Percentiles rank a stretch among this genome's conserved stretches.
Evolutionary conservation across 2,888 invertebrate species (phyloP).

Genomic region (Autographa gamma): DNA sequence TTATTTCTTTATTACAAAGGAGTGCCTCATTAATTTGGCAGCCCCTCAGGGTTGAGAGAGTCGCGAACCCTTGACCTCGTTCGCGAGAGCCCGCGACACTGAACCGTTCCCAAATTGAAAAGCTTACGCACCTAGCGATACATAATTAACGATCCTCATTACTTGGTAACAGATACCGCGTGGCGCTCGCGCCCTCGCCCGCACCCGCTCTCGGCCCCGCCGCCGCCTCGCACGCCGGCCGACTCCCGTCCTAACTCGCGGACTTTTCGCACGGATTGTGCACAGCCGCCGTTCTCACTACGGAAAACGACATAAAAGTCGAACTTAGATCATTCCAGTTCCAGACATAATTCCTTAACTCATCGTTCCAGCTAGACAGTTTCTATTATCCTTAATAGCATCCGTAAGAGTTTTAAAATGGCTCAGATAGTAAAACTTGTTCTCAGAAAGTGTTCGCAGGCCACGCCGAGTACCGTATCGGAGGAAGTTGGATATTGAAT

Average conservation of each 20-base stretch:
- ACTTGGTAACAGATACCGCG: conserved; percentile 80
- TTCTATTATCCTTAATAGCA: conserved; percentile 88
- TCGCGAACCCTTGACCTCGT: conserved; percentile 88
- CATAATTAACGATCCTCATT: conserved; percentile 88
- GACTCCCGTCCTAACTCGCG: conserved; percentile 43
- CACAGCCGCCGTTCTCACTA: conserved; percentile 59
- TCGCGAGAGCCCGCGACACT: conserved; percentile 83
- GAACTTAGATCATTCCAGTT: conserved; percentile 83
- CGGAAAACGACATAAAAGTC: conserved; percentile 78
- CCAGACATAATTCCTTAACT: conserved; percentile 83
- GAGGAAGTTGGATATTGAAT: conserved; percentile 82
- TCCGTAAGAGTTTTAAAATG: conserved; percentile 87
- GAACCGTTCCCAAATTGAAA: conserved; percentile 78
- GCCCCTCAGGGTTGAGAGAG: conserved; percentile 87
- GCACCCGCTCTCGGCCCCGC: conserved; percentile 40
- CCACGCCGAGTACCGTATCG: conserved; percentile 76
- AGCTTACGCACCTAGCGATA: conserved; percentile 86
- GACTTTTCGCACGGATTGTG: conserved; percentile 62
- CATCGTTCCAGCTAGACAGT: conserved; percentile 82
- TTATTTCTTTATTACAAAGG: conserved; percentile 90
- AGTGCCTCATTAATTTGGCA: conserved; percentile 90
- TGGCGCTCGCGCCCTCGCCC: conserved; percentile 48
- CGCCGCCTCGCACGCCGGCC: conserved; percentile 41
- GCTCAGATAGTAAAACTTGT: conserved; percentile 85
- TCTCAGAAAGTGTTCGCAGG: conserved; percentile 81